phyloP scores from a whole-genome alignment of 2,797 vertebrate species.

The Halcyon badia region DNA sequence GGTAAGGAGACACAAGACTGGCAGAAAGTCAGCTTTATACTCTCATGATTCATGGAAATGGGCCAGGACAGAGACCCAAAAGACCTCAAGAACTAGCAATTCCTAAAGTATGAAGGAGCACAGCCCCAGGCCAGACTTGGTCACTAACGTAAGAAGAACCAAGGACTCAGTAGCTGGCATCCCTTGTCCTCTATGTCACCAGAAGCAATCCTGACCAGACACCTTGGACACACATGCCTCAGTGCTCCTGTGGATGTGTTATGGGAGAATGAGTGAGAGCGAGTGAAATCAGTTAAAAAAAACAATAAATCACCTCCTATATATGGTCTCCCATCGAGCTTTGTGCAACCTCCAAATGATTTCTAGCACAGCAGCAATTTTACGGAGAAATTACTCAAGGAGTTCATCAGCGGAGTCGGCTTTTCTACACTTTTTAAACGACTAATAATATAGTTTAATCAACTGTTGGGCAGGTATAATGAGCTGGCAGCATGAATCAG shows the following conservation, averaged over 20 bases:
- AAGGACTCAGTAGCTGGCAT: neutral
- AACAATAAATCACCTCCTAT: neutral
- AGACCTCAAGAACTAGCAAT: neutral
- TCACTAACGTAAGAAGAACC: neutral
- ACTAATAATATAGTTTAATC: conserved; percentile 54
- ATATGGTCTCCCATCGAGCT: neutral
- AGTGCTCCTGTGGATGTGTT: neutral
- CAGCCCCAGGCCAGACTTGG: neutral
- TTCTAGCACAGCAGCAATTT: neutral
- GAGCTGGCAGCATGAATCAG: conserved; percentile 10
- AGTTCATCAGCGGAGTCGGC: conserved; percentile 35
- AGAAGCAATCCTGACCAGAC: neutral
- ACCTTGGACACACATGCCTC: neutral
- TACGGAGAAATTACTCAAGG: conserved; percentile 7
- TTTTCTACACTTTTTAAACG: conserved; percentile 43
- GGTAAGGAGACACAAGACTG: neutral
- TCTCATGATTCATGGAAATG: neutral
- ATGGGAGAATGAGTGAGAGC: neutral
- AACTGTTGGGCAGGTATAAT: conserved; percentile 33
- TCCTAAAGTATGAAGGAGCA: neutral
- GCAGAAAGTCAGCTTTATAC: neutral
- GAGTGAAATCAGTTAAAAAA: neutral
- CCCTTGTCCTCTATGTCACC: neutral
- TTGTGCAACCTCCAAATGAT: neutral
- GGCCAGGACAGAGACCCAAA: neutral